A percentile compares a stretch with the other conserved stretches of the same genome.
These are phyloP conservation scores for Mormyrus iriodes DNA, from an alignment of 2,113 vertebrate genomes.

Conservation along the genomic window DNA sequence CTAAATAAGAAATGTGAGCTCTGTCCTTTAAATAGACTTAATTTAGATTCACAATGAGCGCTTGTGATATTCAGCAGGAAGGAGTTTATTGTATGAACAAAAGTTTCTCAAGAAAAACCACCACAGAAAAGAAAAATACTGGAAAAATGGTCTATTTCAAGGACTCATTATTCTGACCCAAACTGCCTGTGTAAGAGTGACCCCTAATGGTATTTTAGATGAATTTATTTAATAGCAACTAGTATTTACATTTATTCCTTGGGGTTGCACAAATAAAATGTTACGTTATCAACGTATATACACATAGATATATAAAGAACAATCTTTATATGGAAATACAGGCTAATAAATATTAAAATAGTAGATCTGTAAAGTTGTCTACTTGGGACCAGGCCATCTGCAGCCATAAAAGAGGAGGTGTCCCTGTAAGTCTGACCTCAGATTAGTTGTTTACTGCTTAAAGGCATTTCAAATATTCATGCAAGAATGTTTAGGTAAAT, in stretches of 20 bases:
- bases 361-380: background rate
- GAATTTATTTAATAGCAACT: background rate
- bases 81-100: background rate
- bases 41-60: background rate
- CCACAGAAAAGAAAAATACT: background rate
- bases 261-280: background rate
- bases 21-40: background rate
- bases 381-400: background rate
- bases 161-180: background rate
- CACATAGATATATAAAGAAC: background rate
- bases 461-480: slow-evolving; percentile 3
- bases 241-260: background rate
- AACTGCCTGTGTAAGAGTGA: slow-evolving; percentile 48
- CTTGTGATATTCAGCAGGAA: background rate
- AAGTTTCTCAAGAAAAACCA: background rate
- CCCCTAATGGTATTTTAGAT: slow-evolving; percentile 46
- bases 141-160: background rate
- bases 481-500: background rate
- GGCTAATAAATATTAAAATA: background rate
- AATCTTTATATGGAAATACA: background rate
- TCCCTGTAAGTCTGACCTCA: background rate
- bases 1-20: background rate
- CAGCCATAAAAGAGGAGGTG: background rate
- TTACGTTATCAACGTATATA: background rate
- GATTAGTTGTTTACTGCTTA: background rate